These are phyloP conservation scores for Pandemis corylana DNA, from an alignment of 2,888 invertebrate species.

Conservation along the genomic window DNA sequence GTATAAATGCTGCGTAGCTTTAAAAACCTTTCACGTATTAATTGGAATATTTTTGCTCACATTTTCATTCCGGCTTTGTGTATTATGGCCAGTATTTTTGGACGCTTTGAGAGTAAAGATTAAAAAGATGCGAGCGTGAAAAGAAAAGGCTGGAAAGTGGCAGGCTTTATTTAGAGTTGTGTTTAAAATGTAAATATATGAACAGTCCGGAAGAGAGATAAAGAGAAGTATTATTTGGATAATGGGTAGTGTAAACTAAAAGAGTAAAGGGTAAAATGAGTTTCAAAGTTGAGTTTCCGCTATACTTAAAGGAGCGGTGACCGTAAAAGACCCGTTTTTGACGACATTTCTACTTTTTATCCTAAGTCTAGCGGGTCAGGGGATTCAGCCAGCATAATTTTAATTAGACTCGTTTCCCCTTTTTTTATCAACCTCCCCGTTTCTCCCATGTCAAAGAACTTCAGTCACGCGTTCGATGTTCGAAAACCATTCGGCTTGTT, in stretches of 20 bases:
- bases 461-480: neutral
- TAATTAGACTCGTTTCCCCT: neutral
- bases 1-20: constrained; percentile 21
- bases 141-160: constrained; percentile 15
- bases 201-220: neutral
- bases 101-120: constrained; percentile 34
- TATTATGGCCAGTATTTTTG: constrained; percentile 11
- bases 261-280: neutral
- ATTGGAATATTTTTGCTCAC: constrained; percentile 30
- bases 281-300: neutral
- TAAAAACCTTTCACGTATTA: constrained; percentile 17
- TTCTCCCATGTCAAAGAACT: neutral
- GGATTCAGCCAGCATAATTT: no score
- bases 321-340: neutral
- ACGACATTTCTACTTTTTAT: neutral
- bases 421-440: neutral
- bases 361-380: no score
- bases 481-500: neutral
- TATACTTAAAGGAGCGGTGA: no score
- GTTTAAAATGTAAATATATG: constrained; percentile 6
- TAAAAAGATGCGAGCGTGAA: constrained; percentile 32
- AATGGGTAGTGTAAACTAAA: neutral
- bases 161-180: neutral
- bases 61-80: constrained; percentile 14
- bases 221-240: neutral